Percentiles rank a stretch among this genome's conserved stretches.
phyloP scores from a whole-genome alignment of 35 echinoderm and acorn worm genomes.

The Ophioderma brevispina region DNA sequence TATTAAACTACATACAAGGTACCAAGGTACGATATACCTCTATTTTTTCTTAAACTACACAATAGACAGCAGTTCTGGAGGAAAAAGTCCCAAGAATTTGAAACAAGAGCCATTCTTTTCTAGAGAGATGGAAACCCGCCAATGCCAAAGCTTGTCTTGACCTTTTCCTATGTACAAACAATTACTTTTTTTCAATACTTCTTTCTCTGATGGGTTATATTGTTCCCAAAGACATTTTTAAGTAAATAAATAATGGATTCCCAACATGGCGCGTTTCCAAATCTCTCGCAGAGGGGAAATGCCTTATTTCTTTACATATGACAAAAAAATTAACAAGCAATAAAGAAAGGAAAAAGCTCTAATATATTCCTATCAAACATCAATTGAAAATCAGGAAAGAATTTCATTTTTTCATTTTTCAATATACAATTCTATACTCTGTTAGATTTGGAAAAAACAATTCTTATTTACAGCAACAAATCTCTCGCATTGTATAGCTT shows the following conservation, averaged over 20 bases:
- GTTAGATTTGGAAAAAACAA: neutral
- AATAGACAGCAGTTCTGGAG: neutral
- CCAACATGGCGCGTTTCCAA: neutral
- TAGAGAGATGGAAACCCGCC: neutral
- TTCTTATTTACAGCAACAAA: too few relatives aligned
- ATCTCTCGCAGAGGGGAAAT: neutral
- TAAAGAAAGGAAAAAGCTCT: neutral
- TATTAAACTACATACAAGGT: constrained; percentile 11
- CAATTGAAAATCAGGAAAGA: neutral
- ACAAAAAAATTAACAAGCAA: constrained; percentile 8
- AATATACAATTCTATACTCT: neutral
- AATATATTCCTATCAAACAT: neutral
- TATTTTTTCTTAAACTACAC: neutral
- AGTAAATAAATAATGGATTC: neutral
- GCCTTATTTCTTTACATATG: neutral
- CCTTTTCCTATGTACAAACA: neutral
- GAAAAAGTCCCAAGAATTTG: neutral
- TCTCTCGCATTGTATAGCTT: too few relatives aligned
- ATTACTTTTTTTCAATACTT: neutral
- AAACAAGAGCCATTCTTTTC: neutral
- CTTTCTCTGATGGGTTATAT: neutral
- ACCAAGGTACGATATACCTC: neutral
- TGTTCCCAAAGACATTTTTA: neutral
- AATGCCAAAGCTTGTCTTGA: neutral
- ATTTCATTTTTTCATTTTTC: neutral